These are phyloP conservation scores for Gnathonemus longibarbis DNA, from an alignment of 2,113 vertebrate species.

Conservation along the genomic window DNA sequence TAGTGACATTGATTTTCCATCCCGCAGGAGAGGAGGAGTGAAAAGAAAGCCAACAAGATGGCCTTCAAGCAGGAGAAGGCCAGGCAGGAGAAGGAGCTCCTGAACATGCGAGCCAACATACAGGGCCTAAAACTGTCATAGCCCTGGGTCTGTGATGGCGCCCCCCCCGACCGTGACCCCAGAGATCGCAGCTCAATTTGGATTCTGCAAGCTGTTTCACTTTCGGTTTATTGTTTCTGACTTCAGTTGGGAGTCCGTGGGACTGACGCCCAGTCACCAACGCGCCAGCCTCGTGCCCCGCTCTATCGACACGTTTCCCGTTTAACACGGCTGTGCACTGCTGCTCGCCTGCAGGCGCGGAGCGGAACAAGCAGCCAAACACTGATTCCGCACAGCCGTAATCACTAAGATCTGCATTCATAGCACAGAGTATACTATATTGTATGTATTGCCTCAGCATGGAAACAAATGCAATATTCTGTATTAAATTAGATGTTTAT, in stretches of 20 bases:
- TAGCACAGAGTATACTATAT: neutral
- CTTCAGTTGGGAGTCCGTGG: neutral
- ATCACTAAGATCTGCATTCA: neutral
- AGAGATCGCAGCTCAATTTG: neutral
- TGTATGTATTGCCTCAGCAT: neutral
- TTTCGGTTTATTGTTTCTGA: neutral
- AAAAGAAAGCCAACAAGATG: conserved; percentile 85
- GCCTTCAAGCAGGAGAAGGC: conserved; percentile 85
- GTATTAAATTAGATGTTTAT: neutral
- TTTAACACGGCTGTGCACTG: neutral
- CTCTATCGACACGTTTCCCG: neutral
- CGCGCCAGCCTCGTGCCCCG: neutral
- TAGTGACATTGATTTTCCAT: neutral
- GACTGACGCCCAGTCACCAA: neutral
- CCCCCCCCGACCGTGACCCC: neutral
- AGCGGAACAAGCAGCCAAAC: neutral
- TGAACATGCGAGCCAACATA: conserved; percentile 72
- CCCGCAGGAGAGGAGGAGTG: conserved; percentile 74
- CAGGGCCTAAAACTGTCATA: conserved; percentile 80
- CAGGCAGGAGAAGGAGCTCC: conserved; percentile 82
- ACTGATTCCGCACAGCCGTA: neutral
- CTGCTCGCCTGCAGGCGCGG: neutral
- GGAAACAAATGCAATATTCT: neutral
- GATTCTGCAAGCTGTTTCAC: neutral
- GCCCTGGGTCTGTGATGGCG: neutral